phyloP scores from a whole-genome alignment of 2,113 vertebrate species.

The Herpetotheres cachinnans region DNA sequence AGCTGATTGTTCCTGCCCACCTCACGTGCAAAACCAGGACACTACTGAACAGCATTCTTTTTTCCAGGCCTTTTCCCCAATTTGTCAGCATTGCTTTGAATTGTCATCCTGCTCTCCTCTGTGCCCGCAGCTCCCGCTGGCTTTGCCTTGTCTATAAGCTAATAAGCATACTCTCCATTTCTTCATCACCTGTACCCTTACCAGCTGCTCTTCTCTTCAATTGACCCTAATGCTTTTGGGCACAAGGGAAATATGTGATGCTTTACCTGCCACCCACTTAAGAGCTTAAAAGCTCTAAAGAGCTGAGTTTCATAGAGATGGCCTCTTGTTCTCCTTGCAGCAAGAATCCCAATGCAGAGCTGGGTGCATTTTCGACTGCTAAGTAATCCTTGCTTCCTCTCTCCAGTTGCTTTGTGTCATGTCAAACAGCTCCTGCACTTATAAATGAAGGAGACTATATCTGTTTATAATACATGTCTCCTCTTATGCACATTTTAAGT shows the following conservation, averaged over 20 bases:
- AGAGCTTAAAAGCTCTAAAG: background rate
- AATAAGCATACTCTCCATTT: background rate
- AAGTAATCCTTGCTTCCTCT: background rate
- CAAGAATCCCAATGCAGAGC: background rate
- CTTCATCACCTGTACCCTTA: background rate
- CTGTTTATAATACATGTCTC: background rate
- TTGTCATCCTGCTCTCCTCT: background rate
- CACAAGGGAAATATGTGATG: background rate
- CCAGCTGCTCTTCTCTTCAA: background rate
- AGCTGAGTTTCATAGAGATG: background rate
- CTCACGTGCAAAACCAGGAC: background rate
- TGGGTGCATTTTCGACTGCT: background rate
- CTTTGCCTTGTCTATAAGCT: background rate
- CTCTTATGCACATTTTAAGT: background rate
- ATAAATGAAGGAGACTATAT: background rate
- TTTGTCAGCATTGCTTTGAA: background rate
- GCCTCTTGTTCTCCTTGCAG: background rate
- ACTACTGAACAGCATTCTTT: background rate
- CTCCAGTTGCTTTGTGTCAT: background rate
- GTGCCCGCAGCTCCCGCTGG: background rate
- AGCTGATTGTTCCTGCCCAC: slow-evolving; percentile 2
- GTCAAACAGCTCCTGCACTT: background rate
- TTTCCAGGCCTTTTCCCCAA: background rate
- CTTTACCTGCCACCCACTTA: background rate
- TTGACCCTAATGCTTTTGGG: background rate